Conservation (phyloP, 1,140 invertebrate species). For the Anagrus nilaparvatae region DNA sequence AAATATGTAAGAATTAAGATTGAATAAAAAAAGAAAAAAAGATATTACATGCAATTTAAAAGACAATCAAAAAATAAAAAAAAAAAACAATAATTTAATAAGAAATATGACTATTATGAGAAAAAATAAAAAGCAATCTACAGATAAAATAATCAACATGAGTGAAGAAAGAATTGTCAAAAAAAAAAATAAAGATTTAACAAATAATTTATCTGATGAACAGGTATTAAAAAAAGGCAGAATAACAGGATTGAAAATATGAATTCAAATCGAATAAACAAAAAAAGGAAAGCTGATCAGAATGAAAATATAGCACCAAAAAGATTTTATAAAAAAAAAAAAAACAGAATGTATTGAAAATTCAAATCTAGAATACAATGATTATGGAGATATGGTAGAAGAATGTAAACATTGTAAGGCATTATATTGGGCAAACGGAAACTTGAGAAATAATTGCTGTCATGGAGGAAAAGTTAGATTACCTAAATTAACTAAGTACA, state of each 20-base stretch:
- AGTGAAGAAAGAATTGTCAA: background rate
- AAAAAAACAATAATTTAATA: background rate
- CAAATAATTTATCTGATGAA: no score
- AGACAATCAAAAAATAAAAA: no score
- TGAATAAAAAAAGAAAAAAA: background rate
- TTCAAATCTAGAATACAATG: background rate
- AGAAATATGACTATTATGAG: background rate
- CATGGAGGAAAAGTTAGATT: conserved; percentile 6
- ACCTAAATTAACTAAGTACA: background rate
- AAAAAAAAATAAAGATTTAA: background rate
- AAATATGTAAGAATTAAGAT: background rate
- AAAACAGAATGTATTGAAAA: background rate
- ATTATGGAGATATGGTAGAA: conserved; percentile 10
- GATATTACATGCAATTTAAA: no score
- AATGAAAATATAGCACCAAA: background rate
- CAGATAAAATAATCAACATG: background rate
- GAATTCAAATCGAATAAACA: background rate
- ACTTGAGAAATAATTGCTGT: conserved; percentile 9
- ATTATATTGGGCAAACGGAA: conserved; percentile 5
- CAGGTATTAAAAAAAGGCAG: no score
- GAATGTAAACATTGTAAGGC: conserved; percentile 6
- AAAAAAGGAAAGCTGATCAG: background rate
- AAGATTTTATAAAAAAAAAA: background rate
- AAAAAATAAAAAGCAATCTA: background rate
- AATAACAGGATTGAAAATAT: no score